Evolutionary conservation across 2,113 vertebrate species (phyloP).

Genomic region (Lophius piscatorius): DNA sequence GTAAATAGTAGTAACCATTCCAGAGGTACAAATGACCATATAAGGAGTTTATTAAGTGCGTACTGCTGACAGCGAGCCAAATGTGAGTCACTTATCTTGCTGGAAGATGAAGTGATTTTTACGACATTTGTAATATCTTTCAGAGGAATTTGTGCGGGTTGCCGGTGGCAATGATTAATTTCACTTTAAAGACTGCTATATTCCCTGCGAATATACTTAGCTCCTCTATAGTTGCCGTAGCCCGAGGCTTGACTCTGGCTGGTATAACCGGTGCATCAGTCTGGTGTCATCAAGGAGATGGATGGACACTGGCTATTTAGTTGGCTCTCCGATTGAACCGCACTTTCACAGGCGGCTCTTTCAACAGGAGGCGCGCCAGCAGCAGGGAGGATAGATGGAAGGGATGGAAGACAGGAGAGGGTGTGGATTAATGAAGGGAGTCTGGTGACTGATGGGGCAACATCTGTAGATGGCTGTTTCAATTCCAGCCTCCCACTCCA

Average conservation of each 20-base stretch:
- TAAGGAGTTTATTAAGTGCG: constrained; percentile 1
- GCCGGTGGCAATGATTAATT: constrained; percentile 31
- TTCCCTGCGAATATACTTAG: constrained; percentile 20
- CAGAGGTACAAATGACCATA: constrained; percentile 8
- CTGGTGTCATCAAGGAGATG: constrained; percentile 60
- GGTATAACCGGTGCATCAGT: constrained; percentile 42
- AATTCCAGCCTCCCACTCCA: constrained; percentile 68
- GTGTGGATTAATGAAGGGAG: constrained; percentile 69
- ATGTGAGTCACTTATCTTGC: too few relatives aligned
- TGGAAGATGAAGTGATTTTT: constrained; percentile 26
- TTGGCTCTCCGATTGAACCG: constrained; percentile 41
- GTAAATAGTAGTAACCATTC: constrained; percentile 3
- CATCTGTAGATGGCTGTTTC: constrained; percentile 73
- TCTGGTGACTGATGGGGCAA: constrained; percentile 71
- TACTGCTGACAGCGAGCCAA: constrained; percentile 8
- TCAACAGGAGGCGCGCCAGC: constrained; percentile 46
- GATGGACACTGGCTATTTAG: constrained; percentile 56
- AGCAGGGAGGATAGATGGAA: constrained; percentile 54
- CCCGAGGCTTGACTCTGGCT: constrained; percentile 36
- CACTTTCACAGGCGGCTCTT: constrained; percentile 43
- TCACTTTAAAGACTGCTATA: constrained; percentile 23
- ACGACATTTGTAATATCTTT: constrained; percentile 36
- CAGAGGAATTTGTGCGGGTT: constrained; percentile 14
- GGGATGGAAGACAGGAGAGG: constrained; percentile 32
- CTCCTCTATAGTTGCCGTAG: constrained; percentile 14